phyloP scores from a whole-genome alignment of 2,888 invertebrate genomes.

The Lucinisca nassula region DNA sequence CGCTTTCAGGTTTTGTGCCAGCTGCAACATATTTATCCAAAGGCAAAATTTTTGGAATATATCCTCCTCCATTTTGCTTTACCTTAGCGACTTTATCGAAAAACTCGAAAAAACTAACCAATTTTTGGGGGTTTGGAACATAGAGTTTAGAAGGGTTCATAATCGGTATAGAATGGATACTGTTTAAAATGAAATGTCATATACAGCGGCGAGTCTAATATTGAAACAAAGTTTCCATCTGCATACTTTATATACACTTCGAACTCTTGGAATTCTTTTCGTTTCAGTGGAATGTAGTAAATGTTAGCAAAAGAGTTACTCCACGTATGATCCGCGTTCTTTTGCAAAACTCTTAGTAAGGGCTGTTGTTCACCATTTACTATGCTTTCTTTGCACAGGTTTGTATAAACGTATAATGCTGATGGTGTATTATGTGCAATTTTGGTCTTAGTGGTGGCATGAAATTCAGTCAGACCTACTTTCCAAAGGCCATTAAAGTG shows the following conservation, averaged over 20 bases:
- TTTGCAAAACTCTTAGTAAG: not conserved
- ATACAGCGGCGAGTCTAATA: not conserved
- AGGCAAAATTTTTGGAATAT: too few species aligned
- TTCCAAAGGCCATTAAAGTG: not conserved
- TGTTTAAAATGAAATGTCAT: not conserved
- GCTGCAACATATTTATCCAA: too few species aligned
- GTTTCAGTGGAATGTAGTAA: not conserved
- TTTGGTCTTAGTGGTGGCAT: not conserved
- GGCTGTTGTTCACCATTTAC: not conserved
- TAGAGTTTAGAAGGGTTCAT: not conserved
- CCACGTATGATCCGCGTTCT: not conserved
- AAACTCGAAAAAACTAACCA: not conserved
- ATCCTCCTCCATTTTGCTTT: too few species aligned
- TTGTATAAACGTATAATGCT: not conserved
- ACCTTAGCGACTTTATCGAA: too few species aligned
- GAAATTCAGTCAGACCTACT: not conserved
- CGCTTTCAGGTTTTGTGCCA: too few species aligned
- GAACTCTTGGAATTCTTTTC: not conserved
- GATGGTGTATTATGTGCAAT: not conserved
- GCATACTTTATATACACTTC: not conserved
- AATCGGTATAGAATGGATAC: not conserved
- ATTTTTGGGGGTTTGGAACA: not conserved
- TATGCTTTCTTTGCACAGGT: not conserved
- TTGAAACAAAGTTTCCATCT: not conserved
- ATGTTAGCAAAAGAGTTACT: not conserved